Evolutionary conservation across 2,888 invertebrate species (phyloP).

Genomic region (Ernsta delagoae): DNA sequence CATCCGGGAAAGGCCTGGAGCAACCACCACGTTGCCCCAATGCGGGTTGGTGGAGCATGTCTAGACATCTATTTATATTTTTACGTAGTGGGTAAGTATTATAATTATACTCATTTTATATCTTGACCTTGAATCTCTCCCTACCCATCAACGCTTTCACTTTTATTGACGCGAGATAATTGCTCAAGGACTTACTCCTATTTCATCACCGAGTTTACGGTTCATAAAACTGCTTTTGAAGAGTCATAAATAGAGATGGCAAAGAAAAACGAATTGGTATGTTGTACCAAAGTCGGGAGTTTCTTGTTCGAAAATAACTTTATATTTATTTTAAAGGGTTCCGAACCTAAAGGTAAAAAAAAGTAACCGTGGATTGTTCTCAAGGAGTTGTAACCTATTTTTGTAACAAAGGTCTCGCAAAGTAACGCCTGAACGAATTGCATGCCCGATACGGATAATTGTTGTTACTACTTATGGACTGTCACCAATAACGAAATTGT

Average conservation of each 20-base stretch:
- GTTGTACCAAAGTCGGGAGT: neutral
- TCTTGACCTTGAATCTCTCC: conserved; percentile 5
- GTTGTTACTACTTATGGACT: no score
- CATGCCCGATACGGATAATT: no score
- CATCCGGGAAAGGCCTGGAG: no score
- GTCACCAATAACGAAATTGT: no score
- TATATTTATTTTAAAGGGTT: neutral
- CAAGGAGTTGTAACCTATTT: no score
- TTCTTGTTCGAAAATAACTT: neutral
- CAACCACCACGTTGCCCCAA: no score
- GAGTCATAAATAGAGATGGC: conserved; percentile 2
- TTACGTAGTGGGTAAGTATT: no score
- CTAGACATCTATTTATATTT: no score
- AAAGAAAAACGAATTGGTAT: neutral
- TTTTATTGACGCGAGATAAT: conserved; percentile 26
- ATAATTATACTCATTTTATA: neutral
- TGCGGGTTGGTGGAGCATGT: no score
- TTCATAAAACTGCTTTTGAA: conserved; percentile 27
- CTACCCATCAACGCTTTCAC: neutral
- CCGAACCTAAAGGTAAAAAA: neutral
- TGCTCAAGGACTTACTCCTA: conserved; percentile 17
- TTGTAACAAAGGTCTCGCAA: no score
- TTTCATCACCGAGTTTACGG: conserved; percentile 28
- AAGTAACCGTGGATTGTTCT: no score
- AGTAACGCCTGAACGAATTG: no score